Percentiles rank a stretch among this genome's conserved stretches.
These are phyloP conservation scores for Pterocles gutturalis DNA, from an alignment of 2,113 vertebrate genomes.

Conservation along the genomic window DNA sequence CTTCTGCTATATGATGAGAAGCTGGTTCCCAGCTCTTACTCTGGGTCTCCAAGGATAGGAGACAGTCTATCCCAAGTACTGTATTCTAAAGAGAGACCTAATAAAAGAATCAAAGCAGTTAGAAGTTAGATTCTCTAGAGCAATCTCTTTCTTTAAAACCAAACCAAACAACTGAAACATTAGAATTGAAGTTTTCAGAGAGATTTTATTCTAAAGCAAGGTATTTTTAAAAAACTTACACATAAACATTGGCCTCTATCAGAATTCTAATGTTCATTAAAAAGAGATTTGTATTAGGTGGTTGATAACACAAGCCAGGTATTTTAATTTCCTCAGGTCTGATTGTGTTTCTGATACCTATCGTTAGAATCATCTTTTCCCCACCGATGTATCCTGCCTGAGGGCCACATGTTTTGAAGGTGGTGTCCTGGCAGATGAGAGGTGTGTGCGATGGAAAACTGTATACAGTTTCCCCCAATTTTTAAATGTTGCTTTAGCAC, in stretches of 20 bases:
- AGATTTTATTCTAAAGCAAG: not conserved
- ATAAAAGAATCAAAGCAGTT: not conserved
- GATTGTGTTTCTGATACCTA: not conserved
- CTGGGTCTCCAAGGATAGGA: not conserved
- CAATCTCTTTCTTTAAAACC: not conserved
- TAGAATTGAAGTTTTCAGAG: not conserved
- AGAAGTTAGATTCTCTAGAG: not conserved
- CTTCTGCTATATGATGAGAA: not conserved
- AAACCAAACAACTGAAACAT: not conserved
- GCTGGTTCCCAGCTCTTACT: not conserved
- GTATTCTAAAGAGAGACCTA: not conserved
- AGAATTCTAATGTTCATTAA: not conserved
- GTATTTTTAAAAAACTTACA: not conserved
- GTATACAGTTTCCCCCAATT: accelerated
- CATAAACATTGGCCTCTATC: not conserved
- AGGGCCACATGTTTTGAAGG: not conserved
- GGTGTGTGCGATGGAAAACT: not conserved
- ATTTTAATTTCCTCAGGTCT: not conserved
- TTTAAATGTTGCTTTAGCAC: accelerated
- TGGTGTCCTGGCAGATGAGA: not conserved
- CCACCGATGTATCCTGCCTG: accelerated
- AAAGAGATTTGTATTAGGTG: not conserved
- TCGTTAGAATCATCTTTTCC: not conserved
- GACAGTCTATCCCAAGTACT: no score
- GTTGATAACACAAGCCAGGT: accelerated